phyloP scores from a whole-genome alignment of 2,113 vertebrate species.

The Trochalopteron elliotii region DNA sequence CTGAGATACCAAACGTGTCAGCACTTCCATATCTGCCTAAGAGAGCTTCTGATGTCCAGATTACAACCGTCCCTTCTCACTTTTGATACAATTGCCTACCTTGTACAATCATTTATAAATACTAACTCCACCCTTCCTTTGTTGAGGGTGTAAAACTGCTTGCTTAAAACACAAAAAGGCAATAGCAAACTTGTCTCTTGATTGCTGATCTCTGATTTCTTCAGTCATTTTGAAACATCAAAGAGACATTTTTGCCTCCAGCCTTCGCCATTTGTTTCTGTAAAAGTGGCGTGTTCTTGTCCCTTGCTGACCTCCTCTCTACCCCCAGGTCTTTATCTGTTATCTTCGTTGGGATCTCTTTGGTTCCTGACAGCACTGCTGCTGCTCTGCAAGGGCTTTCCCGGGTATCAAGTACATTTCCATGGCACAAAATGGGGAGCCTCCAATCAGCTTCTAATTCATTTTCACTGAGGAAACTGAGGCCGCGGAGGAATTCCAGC shows the following conservation, averaged over 20 bases:
- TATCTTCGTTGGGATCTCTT: not conserved
- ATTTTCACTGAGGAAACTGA: not conserved
- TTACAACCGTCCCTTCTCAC: not conserved
- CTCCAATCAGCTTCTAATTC: not conserved
- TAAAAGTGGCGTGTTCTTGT: not conserved
- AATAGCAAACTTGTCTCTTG: not conserved
- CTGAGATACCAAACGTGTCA: not conserved
- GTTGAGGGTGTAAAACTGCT: not conserved
- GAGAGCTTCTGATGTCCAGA: not conserved
- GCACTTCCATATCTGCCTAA: not conserved
- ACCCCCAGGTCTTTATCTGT: not conserved
- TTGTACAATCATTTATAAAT: not conserved
- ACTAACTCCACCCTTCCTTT: not conserved
- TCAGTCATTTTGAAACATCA: not conserved
- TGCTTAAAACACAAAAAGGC: not conserved
- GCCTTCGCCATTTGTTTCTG: not conserved
- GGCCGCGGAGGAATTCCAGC: not conserved
- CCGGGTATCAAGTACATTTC: not conserved
- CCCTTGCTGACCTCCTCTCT: not conserved
- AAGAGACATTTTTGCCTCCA: not conserved
- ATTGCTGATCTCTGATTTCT: not conserved
- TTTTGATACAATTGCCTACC: not conserved
- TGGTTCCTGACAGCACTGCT: not conserved
- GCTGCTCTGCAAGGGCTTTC: not conserved
- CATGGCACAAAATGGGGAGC: not conserved